phyloP scores from a whole-genome alignment of 2,888 invertebrate genomes.

The Rosalia funebris region DNA sequence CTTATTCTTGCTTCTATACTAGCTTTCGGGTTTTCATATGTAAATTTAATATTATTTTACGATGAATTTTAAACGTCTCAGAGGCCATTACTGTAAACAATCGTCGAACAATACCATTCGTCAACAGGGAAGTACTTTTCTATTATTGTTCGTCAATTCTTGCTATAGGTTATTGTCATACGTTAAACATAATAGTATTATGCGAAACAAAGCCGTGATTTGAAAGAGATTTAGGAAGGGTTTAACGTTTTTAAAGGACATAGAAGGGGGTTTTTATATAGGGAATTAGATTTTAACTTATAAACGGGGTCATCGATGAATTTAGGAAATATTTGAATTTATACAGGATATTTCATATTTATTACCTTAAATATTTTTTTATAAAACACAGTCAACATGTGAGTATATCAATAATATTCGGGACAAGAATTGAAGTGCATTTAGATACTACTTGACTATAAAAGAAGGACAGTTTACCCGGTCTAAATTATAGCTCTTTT shows the following conservation, averaged over 20 bases:
- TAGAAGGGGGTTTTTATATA: not conserved
- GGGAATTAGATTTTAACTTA: not conserved
- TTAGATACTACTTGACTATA: no score
- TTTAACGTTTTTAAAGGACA: not conserved
- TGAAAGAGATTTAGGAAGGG: not conserved
- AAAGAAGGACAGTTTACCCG: no score
- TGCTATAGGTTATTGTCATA: not conserved
- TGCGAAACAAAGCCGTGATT: not conserved
- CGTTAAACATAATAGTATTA: not conserved
- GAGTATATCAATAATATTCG: no score
- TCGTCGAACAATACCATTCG: slow-evolving; percentile 12
- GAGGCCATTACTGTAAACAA: slow-evolving; percentile 13
- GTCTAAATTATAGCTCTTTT: no score
- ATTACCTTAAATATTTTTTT: no score
- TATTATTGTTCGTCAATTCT: not conserved
- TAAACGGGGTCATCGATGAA: not conserved
- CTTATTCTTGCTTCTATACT: slow-evolving; percentile 14
- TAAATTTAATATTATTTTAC: slow-evolving; percentile 27
- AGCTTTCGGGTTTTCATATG: slow-evolving; percentile 25
- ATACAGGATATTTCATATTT: no score
- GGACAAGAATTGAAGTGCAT: no score
- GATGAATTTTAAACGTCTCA: slow-evolving; percentile 20
- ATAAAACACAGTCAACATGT: no score
- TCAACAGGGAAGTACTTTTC: not conserved
- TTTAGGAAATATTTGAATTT: no score